Evolutionary conservation across 2,797 vertebrate genomes (phyloP).

Genomic region (Chiloscyllium punctatum): DNA sequence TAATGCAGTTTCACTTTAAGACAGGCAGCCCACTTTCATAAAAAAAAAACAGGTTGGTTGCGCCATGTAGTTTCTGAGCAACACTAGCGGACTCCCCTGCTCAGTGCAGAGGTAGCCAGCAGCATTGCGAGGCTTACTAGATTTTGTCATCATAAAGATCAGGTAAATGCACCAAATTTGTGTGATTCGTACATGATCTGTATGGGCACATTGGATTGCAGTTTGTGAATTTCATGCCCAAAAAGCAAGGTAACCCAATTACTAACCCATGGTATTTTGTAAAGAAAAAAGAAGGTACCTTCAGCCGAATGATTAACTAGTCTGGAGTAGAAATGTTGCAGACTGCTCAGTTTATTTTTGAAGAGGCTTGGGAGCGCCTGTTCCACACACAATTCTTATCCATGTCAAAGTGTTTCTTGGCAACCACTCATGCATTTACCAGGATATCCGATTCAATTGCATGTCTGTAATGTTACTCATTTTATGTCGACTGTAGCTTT

Average conservation of each 20-base stretch:
- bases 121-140: too few species aligned
- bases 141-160: background rate
- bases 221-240: background rate
- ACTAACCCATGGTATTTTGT: background rate
- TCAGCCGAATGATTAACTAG: background rate
- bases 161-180: background rate
- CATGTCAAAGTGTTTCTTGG: background rate
- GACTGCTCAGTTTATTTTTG: slow-evolving; percentile 3
- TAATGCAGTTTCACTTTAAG: background rate
- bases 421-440: background rate
- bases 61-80: background rate
- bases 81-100: background rate
- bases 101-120: background rate
- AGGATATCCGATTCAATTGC: background rate
- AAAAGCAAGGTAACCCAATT: background rate
- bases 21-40: background rate
- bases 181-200: background rate
- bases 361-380: background rate
- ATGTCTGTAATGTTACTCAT: background rate
- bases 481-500: background rate
- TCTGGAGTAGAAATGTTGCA: background rate
- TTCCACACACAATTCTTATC: background rate
- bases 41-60: background rate
- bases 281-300: background rate
- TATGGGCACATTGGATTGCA: background rate